Evolutionary conservation across 1,140 invertebrate genomes (phyloP).

Genomic region (Drosophila obscura): DNA sequence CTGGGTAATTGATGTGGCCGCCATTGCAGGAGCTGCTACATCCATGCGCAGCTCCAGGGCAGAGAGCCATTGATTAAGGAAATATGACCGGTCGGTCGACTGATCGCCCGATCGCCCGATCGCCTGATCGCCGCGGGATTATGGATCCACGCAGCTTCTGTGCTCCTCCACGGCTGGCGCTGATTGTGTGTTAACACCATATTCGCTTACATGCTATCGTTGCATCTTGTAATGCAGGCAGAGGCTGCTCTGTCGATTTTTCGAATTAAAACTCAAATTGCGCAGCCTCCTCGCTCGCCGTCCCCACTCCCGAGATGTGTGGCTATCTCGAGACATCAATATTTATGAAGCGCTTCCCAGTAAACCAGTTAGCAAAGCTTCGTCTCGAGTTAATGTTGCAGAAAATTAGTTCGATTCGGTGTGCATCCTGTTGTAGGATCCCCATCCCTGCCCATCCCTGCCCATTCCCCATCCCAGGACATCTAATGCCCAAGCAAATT

Average conservation of each 20-base stretch:
- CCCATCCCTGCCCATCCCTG: constrained; percentile 1
- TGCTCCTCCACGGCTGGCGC: constrained; percentile 45
- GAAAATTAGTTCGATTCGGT: constrained; percentile 41
- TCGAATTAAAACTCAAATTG: constrained; percentile 66
- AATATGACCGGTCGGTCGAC: constrained; percentile 19
- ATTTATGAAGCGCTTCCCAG: constrained; percentile 59
- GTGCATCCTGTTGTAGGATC: constrained; percentile 8
- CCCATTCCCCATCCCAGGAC: neutral
- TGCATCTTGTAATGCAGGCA: constrained; percentile 62
- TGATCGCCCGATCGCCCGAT: constrained; percentile 51
- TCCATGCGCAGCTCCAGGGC: constrained; percentile 23
- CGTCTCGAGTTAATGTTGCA: constrained; percentile 19
- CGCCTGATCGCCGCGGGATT: constrained; percentile 66
- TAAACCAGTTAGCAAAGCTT: constrained; percentile 39
- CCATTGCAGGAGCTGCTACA: constrained; percentile 39
- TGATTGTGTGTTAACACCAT: constrained; percentile 80
- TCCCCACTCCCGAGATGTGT: constrained; percentile 8
- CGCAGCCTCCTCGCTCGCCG: neutral
- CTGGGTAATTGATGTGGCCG: constrained; percentile 74
- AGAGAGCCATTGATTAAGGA: constrained; percentile 43
- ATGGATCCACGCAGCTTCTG: constrained; percentile 64
- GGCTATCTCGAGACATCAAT: constrained; percentile 56
- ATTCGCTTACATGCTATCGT: constrained; percentile 79
- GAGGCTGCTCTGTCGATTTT: constrained; percentile 60
- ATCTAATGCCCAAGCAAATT: too few relatives aligned